Evolutionary conservation across 2,888 invertebrate species (phyloP).

Genomic region (Drosophila peninsularis): DNA sequence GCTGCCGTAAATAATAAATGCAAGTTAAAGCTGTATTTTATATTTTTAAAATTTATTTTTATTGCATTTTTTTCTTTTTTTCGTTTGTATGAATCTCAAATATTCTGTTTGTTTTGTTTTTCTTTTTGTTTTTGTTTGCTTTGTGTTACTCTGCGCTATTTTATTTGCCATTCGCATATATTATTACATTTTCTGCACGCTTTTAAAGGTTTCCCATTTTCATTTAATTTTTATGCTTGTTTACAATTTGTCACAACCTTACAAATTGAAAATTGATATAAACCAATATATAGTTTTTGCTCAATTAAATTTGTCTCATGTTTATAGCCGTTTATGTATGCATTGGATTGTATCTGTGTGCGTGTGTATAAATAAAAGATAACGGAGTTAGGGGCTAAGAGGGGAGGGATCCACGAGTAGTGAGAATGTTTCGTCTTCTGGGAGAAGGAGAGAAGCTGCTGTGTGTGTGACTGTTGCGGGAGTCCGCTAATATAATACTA

Average conservation of each 20-base stretch:
- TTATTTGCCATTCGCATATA: slow-evolving; percentile 75
- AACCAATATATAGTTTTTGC: slow-evolving; percentile 71
- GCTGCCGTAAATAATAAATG: slow-evolving; percentile 25
- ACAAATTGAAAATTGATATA: slow-evolving; percentile 85
- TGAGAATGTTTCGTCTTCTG: slow-evolving; percentile 36
- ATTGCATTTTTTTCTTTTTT: slow-evolving; percentile 70
- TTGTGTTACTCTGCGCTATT: slow-evolving; percentile 57
- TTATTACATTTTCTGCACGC: slow-evolving; percentile 71
- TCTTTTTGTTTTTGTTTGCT: slow-evolving; percentile 50
- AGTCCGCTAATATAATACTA: slow-evolving; percentile 66
- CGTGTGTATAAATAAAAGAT: slow-evolving; percentile 32
- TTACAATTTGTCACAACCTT: slow-evolving; percentile 85
- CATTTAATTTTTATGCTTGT: slow-evolving; percentile 80
- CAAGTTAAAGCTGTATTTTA: slow-evolving; percentile 56
- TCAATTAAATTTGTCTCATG: slow-evolving; percentile 57
- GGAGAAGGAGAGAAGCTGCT: slow-evolving; percentile 26
- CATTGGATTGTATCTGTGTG: slow-evolving; percentile 19
- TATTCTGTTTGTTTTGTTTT: slow-evolving; percentile 51
- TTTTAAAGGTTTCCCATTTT: slow-evolving; percentile 67
- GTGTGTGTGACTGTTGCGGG: slow-evolving; percentile 41
- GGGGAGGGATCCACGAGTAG: slow-evolving; percentile 16
- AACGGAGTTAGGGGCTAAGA: slow-evolving; percentile 10
- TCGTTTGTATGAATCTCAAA: slow-evolving; percentile 72
- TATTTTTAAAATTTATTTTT: slow-evolving; percentile 80
- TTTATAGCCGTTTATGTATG: slow-evolving; percentile 38